These are phyloP conservation scores for Masticophis lateralis DNA, from an alignment of 2,797 vertebrate genomes.

Conservation along the genomic window DNA sequence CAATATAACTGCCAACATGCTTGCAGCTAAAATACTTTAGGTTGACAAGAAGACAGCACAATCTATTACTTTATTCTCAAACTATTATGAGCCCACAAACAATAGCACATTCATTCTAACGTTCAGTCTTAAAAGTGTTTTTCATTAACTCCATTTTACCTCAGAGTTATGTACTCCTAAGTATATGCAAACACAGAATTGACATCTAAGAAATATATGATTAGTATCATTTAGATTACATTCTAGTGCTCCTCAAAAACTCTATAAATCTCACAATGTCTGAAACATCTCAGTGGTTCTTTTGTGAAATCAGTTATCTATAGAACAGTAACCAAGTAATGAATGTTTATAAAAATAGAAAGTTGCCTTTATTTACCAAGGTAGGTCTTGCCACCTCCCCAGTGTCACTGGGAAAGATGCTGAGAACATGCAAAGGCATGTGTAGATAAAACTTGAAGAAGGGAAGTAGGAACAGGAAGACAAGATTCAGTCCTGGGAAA, in stretches of 20 bases:
- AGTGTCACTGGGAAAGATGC: neutral
- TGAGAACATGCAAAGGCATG: neutral
- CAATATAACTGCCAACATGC: neutral
- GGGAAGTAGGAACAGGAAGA: neutral
- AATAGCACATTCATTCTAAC: neutral
- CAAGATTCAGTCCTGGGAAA: neutral
- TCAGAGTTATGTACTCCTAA: neutral
- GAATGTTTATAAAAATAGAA: neutral
- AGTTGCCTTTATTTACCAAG: neutral
- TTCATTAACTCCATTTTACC: neutral
- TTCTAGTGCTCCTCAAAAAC: neutral
- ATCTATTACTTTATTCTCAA: neutral
- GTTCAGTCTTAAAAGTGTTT: neutral
- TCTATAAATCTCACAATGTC: neutral
- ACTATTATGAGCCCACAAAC: neutral
- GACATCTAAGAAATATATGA: neutral
- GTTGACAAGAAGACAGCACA: neutral
- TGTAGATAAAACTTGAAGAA: neutral
- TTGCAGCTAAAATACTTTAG: neutral
- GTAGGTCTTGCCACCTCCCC: neutral
- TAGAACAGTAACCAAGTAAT: neutral
- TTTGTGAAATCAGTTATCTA: neutral
- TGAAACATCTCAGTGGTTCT: neutral
- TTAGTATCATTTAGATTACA: neutral
- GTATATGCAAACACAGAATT: neutral